phyloP scores from a whole-genome alignment of 2,797 vertebrate genomes.

The Acanthis flammea region DNA sequence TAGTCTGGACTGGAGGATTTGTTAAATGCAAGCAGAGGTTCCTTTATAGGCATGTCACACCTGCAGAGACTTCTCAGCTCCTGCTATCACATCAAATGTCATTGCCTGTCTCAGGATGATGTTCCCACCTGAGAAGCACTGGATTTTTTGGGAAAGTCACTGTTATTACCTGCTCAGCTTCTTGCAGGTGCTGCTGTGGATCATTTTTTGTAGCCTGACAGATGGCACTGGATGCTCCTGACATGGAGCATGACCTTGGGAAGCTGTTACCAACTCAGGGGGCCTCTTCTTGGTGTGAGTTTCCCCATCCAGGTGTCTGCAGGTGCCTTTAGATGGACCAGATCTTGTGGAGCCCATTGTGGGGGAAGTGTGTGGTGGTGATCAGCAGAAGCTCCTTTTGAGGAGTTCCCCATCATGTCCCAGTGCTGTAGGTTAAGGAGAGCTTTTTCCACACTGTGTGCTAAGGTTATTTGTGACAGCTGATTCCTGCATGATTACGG shows the following conservation, averaged over 20 bases:
- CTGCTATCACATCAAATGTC: neutral
- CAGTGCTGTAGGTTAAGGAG: neutral
- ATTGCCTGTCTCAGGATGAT: neutral
- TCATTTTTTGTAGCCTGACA: neutral
- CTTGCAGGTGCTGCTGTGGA: accelerated
- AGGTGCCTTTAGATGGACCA: neutral
- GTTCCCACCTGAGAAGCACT: neutral
- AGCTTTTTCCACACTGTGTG: neutral
- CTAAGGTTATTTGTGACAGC: neutral
- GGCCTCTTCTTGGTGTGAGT: neutral
- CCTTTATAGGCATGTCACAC: neutral
- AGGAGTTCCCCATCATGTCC: neutral
- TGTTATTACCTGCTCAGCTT: neutral
- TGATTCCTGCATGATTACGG: neutral
- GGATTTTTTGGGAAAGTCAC: neutral
- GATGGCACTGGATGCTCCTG: neutral
- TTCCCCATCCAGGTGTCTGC: neutral
- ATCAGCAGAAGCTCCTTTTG: accelerated
- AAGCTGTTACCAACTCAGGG: neutral
- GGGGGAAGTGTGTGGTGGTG: neutral
- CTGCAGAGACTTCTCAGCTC: neutral
- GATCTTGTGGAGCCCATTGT: neutral
- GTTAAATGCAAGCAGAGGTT: neutral
- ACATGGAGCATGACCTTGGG: neutral
- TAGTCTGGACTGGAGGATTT: neutral